A percentile compares a stretch with the other conserved stretches of the same genome.
These are phyloP conservation scores for Enteromius radiatus DNA, from an alignment of 2,797 vertebrate genomes.

Conservation along the genomic window DNA sequence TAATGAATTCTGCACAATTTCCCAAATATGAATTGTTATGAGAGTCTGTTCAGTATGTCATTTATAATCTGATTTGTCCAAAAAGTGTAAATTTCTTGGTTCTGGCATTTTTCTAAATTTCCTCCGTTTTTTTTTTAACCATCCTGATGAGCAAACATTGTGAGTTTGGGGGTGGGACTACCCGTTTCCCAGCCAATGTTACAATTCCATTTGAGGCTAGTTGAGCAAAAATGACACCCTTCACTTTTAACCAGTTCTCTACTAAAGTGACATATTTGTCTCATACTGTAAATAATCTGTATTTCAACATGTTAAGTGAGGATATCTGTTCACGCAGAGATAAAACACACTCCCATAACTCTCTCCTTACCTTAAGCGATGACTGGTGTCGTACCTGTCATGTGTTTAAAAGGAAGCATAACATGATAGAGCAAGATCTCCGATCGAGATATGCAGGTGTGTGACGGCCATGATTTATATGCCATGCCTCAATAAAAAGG, in stretches of 20 bases:
- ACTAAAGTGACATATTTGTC: slow-evolving; percentile 28
- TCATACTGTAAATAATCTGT: slow-evolving; percentile 51
- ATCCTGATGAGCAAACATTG: not conserved
- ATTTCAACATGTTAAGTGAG: slow-evolving; percentile 47
- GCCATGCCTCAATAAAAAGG: slow-evolving; percentile 73
- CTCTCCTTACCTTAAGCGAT: slow-evolving; percentile 78
- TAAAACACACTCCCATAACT: slow-evolving; percentile 76
- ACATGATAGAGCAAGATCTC: slow-evolving; percentile 79
- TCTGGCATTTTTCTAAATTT: not conserved
- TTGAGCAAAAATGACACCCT: not conserved
- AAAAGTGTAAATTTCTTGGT: not conserved
- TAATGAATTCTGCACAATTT: not conserved
- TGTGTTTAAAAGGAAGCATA: slow-evolving; percentile 77
- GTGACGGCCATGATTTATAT: slow-evolving; percentile 77
- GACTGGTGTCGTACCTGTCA: slow-evolving; percentile 79
- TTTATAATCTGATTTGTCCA: not conserved
- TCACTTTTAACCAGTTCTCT: slow-evolving; percentile 13
- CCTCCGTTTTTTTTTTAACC: not conserved
- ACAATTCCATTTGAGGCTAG: not conserved
- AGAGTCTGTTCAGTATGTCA: not conserved
- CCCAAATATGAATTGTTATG: not conserved
- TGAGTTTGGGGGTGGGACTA: not conserved
- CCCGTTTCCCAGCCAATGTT: not conserved
- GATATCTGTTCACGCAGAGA: slow-evolving; percentile 76
- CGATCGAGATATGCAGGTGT: slow-evolving; percentile 81